phyloP scores from a whole-genome alignment of 1,140 invertebrate genomes.

The Gonioctena quinquepunctata region DNA sequence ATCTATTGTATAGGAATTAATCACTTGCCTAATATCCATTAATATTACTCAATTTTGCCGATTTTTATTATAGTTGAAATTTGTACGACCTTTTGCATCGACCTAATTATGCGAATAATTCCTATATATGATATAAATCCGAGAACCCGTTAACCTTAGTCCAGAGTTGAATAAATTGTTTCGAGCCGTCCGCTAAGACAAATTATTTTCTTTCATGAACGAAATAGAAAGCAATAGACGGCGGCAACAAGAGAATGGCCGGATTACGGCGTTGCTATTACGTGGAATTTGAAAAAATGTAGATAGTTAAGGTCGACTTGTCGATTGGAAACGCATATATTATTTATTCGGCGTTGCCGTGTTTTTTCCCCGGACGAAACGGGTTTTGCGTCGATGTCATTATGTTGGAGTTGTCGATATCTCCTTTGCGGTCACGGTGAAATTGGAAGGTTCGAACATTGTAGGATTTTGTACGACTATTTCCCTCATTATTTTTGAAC shows the following conservation, averaged over 20 bases:
- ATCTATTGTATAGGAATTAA: too few species aligned
- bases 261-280: background rate
- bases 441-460: too few species aligned
- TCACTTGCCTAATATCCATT: too few species aligned
- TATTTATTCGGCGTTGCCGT: background rate
- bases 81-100: background rate
- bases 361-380: too few species aligned
- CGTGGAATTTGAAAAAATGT: background rate
- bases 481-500: too few species aligned
- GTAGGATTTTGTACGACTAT: too few species aligned
- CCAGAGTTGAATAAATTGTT: background rate
- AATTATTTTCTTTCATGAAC: background rate
- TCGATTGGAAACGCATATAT: background rate
- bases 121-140: background rate
- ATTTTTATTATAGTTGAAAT: too few species aligned
- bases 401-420: too few species aligned
- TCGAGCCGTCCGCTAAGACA: too few species aligned
- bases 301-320: background rate
- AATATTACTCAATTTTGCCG: too few species aligned
- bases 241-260: background rate
- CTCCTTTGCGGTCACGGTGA: too few species aligned
- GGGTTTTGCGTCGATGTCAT: too few species aligned
- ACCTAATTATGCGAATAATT: background rate
- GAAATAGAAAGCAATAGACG: background rate
- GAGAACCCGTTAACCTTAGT: background rate